Percentiles rank a stretch among this genome's conserved stretches.
These are phyloP conservation scores for Podarcis muralis DNA, from an alignment of 2,113 vertebrate species.

Conservation along the genomic window DNA sequence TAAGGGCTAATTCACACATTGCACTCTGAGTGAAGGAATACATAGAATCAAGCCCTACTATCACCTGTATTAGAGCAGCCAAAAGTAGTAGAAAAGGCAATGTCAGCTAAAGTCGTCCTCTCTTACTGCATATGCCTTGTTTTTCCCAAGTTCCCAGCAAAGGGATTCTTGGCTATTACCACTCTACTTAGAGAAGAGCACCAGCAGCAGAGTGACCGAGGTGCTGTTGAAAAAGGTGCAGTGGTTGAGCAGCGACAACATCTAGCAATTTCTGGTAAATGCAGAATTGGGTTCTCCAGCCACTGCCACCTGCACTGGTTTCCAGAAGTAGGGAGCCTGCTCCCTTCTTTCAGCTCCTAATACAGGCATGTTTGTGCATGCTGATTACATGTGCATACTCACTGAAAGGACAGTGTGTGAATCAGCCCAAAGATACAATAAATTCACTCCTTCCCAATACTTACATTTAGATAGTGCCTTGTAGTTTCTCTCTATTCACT, in stretches of 20 bases:
- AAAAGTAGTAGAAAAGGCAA: background rate
- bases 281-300: background rate
- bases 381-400: background rate
- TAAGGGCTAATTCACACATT: background rate
- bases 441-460: constrained; percentile 10
- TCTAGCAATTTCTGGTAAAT: background rate
- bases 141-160: background rate
- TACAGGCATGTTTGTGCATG: background rate
- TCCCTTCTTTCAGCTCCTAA: background rate
- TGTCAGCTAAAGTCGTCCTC: background rate
- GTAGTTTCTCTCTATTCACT: constrained; percentile 41
- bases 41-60: background rate
- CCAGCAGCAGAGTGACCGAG: background rate
- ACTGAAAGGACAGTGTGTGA: background rate
- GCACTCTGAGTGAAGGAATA: background rate
- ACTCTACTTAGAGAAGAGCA: background rate
- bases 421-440: constrained; percentile 10
- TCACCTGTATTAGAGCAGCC: background rate
- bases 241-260: background rate
- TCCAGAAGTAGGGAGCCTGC: background rate
- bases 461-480: constrained; percentile 27
- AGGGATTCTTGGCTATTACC: background rate
- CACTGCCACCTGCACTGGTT: background rate
- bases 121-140: background rate
- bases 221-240: background rate